phyloP scores from a whole-genome alignment of 2,797 vertebrate genomes.

The Trachops cirrhosus region DNA sequence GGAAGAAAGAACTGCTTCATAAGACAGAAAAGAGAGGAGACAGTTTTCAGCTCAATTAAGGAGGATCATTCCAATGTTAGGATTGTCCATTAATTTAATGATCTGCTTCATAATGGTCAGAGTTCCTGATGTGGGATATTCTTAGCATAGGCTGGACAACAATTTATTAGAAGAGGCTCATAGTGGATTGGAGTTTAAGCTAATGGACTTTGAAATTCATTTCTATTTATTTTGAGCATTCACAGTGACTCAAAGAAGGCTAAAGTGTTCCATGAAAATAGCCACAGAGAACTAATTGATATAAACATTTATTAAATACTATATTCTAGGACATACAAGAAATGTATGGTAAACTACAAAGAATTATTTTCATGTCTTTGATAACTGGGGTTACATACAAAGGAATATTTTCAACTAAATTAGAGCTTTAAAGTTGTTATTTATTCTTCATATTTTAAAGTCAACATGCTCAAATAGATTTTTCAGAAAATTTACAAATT shows the following conservation, averaged over 20 bases:
- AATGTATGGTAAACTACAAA: background rate
- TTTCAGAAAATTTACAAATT: background rate
- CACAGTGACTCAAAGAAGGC: background rate
- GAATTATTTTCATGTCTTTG: background rate
- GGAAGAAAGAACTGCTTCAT: background rate
- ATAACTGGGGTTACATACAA: background rate
- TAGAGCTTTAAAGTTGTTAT: background rate
- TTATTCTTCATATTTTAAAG: background rate
- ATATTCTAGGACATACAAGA: background rate
- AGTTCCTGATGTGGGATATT: background rate
- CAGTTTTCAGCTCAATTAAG: background rate
- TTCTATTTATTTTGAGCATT: conserved; percentile 25
- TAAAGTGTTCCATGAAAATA: background rate
- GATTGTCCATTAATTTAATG: conserved; percentile 19
- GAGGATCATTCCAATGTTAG: background rate
- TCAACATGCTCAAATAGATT: background rate
- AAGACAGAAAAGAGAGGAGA: background rate
- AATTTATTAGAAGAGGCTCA: background rate
- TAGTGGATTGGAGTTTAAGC: background rate
- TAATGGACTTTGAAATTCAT: background rate
- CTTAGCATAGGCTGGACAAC: background rate
- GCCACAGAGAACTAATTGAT: background rate
- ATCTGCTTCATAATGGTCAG: background rate
- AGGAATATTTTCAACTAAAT: background rate
- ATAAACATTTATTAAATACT: background rate